Conservation (phyloP, 2,888 invertebrate genomes). For the Trichogramma evanescens region DNA sequence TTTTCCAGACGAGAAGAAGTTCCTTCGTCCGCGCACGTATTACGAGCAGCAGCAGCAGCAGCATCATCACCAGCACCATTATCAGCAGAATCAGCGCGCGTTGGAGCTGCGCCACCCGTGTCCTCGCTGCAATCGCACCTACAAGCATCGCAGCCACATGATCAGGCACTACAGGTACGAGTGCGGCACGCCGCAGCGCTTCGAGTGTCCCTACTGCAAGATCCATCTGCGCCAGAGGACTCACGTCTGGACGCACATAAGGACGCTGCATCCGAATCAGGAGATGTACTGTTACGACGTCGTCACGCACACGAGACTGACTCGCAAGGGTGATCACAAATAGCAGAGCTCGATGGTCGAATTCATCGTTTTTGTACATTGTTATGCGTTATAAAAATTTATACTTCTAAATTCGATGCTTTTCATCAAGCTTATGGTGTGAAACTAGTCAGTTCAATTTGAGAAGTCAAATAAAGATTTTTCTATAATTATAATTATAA, state of each 20-base stretch:
- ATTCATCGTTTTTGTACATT: too few relatives aligned
- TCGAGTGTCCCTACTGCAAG: constrained; percentile 45
- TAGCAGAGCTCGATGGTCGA: too few relatives aligned
- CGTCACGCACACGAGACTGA: constrained; percentile 34
- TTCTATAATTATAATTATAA: too few relatives aligned
- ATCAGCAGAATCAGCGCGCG: too few relatives aligned
- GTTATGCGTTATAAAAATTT: not conserved
- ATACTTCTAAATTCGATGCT: not conserved
- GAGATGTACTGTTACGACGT: constrained; percentile 41
- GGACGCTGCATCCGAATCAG: constrained; percentile 35
- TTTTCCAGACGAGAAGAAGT: too few relatives aligned
- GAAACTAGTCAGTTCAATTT: not conserved
- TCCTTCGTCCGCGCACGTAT: too few relatives aligned
- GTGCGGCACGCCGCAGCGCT: constrained; percentile 44
- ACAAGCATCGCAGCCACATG: constrained; percentile 57
- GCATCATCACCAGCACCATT: too few relatives aligned
- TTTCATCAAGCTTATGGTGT: not conserved
- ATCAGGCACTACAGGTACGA: constrained; percentile 52
- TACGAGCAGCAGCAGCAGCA: too few relatives aligned
- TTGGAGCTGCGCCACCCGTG: constrained; percentile 44
- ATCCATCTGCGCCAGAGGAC: constrained; percentile 39
- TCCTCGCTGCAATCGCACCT: constrained; percentile 54
- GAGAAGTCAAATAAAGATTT: too few relatives aligned
- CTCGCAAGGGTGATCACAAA: constrained; percentile 24
- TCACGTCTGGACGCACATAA: constrained; percentile 42